Base-by-base conservation (phyloP, 2,113 vertebrate species). In the Suricata suricatta region DNA sequence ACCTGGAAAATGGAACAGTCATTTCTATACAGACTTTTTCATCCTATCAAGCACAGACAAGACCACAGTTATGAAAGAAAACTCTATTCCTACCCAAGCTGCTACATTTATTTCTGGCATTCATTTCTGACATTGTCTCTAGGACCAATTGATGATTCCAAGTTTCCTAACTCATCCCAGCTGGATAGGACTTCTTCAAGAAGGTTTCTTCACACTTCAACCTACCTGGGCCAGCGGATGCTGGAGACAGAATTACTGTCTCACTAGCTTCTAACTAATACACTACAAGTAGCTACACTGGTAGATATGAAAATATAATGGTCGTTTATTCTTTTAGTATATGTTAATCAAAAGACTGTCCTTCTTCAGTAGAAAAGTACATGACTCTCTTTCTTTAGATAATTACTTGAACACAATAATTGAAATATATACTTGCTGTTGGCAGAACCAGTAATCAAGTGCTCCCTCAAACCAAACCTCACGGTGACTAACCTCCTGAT, bases 381-480 rank as follows among this genome's bases (percentile, higher is more conserved):
- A 33, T 76, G 50, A 76, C 44, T 60, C 12, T 90, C 23, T 5
- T n/a, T 71, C 41, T 66, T 33, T 14, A 83, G 10, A 29, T 54
- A 74, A 83, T 64, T 88, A 95, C 92, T 89, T 95, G 6, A 88
- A 93, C 60, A 52, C 9, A 84, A 17, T 23, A 44, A 68, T 64
- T 68, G 38, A 90, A 92, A 90, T 33, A 76, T 0, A 50, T 7
- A 93, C 54, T 74, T 88, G 33, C 10, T 93, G 12, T 77, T 17
- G 84, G 25, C 71, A 95, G 66, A 88, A 64, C 31, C 33, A 33
- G 23, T 80, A 11, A 68, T 38, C 41, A 52, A 69, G 35, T 77
- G 87, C 64, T 95, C 60, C 88, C 95, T 88, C 72, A 96, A 91
- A 82, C n/a, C 72, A 72, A 69, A 95, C 60, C 60, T 95, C 31